Evolutionary conservation across 2,888 invertebrate species (phyloP).

Genomic region (Teinopalpus imperialis): DNA sequence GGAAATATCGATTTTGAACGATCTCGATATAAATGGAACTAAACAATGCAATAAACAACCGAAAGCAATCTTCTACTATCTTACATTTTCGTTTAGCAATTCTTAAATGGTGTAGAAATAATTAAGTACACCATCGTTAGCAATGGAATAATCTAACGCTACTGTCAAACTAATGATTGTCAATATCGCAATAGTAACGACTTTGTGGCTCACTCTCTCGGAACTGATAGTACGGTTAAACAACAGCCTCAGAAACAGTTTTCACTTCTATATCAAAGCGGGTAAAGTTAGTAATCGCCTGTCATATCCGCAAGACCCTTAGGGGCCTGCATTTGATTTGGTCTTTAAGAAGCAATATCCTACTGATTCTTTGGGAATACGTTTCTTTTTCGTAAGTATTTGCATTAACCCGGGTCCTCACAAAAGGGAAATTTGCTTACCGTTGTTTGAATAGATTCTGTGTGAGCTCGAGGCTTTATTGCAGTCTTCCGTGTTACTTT

Average conservation of each 20-base stretch:
- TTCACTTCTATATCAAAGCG: conserved; percentile 29
- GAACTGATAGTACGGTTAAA: conserved; percentile 60
- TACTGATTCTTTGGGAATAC: conserved; percentile 56
- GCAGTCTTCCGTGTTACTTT: conserved; percentile 32
- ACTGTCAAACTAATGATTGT: conserved; percentile 67
- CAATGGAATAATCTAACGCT: conserved; percentile 35
- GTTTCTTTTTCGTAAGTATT: conserved; percentile 55
- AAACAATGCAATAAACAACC: conserved; percentile 13
- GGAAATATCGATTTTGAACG: conserved; percentile 9
- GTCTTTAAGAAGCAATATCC: conserved; percentile 54
- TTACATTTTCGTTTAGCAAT: conserved; percentile 30
- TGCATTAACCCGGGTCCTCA: conserved; percentile 61
- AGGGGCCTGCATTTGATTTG: conserved; percentile 56
- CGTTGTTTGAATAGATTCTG: conserved; percentile 52
- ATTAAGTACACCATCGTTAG: conserved; percentile 54
- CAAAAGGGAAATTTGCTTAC: conserved; percentile 56
- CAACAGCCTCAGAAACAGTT: conserved; percentile 27
- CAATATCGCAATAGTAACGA: conserved; percentile 60
- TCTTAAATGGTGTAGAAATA: conserved; percentile 64
- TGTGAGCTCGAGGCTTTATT: conserved; percentile 44
- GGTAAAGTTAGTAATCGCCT: conserved; percentile 30
- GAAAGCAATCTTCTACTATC: conserved; percentile 23
- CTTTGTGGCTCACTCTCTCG: conserved; percentile 51
- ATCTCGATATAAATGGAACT: neutral
- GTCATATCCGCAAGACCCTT: conserved; percentile 15